Evolutionary conservation across 2,113 vertebrate species (phyloP).

Genomic region (Tauraco erythrolophus): DNA sequence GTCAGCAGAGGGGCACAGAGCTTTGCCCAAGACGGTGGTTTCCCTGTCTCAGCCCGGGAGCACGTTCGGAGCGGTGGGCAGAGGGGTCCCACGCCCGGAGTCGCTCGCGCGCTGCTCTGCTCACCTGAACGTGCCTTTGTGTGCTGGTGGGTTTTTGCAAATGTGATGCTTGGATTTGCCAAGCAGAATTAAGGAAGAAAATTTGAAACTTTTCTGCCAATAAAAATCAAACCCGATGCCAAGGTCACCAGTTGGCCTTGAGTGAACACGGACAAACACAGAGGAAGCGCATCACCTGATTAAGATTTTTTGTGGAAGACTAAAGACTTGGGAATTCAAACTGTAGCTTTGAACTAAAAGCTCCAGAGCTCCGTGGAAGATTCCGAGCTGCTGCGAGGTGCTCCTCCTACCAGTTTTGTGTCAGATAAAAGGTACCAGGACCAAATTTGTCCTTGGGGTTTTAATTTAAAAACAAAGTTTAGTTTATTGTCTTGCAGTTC

Average conservation of each 20-base stretch:
- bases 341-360: neutral
- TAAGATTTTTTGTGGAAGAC: fast-evolving
- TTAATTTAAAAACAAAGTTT: neutral
- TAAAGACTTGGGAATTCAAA: neutral
- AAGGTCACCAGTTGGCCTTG: too few relatives aligned
- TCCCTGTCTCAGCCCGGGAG: neutral
- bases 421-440: neutral
- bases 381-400: neutral
- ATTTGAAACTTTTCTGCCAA: neutral
- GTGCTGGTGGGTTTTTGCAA: fast-evolving
- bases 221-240: neutral
- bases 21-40: fast-evolving
- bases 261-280: fast-evolving
- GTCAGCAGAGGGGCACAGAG: neutral
- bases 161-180: neutral
- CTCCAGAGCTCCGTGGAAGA: neutral
- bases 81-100: neutral
- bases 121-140: neutral
- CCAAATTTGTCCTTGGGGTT: neutral
- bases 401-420: neutral
- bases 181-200: neutral
- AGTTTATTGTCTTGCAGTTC: neutral
- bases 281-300: neutral
- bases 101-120: neutral
- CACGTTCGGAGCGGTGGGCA: neutral